Percentiles rank a stretch among this genome's conserved stretches.
Conservation (phyloP, 1,140 invertebrate species). For the Ridgeia piscesae region DNA sequence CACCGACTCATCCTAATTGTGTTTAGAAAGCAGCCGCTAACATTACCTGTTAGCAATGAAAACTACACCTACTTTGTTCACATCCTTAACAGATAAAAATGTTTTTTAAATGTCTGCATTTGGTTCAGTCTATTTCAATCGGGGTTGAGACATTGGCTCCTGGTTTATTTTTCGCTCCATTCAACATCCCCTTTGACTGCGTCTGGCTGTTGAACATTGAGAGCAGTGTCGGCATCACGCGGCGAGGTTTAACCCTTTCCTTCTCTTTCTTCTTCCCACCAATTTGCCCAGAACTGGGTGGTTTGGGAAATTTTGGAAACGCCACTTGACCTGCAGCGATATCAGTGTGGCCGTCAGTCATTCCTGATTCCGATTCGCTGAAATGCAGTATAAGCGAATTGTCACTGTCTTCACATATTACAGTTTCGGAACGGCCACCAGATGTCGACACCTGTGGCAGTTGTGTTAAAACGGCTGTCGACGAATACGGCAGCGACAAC, state of each 20-base stretch:
- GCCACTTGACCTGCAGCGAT: background rate
- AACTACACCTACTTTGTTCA: background rate
- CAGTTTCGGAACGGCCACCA: background rate
- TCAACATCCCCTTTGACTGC: background rate
- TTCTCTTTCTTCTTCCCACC: background rate
- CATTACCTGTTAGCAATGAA: background rate
- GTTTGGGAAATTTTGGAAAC: background rate
- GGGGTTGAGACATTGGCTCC: background rate
- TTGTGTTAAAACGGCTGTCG: background rate
- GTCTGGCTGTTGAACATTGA: background rate
- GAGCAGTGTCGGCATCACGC: background rate
- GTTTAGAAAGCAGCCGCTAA: background rate
- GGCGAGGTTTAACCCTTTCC: background rate
- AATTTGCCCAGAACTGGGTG: background rate
- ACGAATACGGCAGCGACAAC: background rate
- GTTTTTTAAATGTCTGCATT: background rate
- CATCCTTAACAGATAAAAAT: background rate
- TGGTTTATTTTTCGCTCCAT: background rate
- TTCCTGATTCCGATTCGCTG: background rate
- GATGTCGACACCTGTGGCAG: background rate
- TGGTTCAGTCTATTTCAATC: background rate
- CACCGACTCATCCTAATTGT: background rate
- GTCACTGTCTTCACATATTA: background rate
- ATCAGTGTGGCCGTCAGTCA: background rate
- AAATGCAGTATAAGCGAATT: background rate